Evolutionary conservation across 2,797 vertebrate species (phyloP), one percentile per base, ranked within the genome.

Genomic region (Sphenodon punctatus): DNA sequence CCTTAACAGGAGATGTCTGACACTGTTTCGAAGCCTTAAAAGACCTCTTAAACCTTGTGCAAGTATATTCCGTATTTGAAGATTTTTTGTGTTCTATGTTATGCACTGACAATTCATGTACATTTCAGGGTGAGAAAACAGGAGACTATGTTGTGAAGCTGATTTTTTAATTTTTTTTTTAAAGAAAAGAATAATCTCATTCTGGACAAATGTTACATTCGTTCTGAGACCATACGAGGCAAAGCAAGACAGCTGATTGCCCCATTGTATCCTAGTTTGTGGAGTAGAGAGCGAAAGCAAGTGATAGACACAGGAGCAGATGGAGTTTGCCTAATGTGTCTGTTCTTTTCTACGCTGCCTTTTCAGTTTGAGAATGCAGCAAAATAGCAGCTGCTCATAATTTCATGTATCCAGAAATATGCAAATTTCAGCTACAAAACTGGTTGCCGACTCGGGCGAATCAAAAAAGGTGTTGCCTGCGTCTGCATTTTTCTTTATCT

Each of bases 401-500:
- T 95, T 95, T 95, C 95, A 95, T 95, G 95, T 95, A 96, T 95
- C 95, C 94, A 96, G 95, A 96, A 94, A 91, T 94, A 95, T 95
- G 95, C 94, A 95, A 95, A 95, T 95, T 91, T 92, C 83, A 89
- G 85, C 90, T 85, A 92, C 88, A 93, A 94, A 94, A 95, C 93
- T 95, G 93, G 92, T 93, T 87, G 93, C 93, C 83, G 93, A 90
- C 88, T 86, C 89, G 90, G 86, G 90, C 73, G 78, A 74, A 77
- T 60, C 46, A 68, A 82, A 67, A 87, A 85, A 78, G 76, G 93
- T 90, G 88, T 86, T 91, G 90, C 89, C 90, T 92, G 86, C 92
- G 88, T 92, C 86, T 89, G 89, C 90, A 91, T 58, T 88, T 91
- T 92, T 69, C 78, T 84, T 82, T 70, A 83, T 88, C 79, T 67